Percentiles rank a stretch among this genome's conserved stretches.
These are phyloP conservation scores for Mohoua ochrocephala DNA, from an alignment of 2,113 vertebrate species.

Conservation along the genomic window DNA sequence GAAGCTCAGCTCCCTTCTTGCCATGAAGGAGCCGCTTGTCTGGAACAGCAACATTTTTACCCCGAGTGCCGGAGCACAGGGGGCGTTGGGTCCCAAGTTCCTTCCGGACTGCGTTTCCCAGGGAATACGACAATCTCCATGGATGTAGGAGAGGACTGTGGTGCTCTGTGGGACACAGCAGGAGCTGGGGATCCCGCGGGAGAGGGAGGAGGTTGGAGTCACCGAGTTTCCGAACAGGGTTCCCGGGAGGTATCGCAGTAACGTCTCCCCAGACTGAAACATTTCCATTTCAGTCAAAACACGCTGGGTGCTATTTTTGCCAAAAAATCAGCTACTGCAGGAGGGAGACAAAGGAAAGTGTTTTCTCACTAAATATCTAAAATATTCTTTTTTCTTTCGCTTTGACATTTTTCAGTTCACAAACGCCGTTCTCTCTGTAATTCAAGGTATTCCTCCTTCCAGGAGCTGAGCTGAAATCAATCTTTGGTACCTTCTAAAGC, in stretches of 20 bases:
- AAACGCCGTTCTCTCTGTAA: not conserved
- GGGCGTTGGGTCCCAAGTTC: not conserved
- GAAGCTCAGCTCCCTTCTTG: not conserved
- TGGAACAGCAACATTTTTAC: not conserved
- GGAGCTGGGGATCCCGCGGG: accelerated
- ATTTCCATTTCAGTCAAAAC: conserved; percentile 45
- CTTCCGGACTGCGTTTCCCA: not conserved
- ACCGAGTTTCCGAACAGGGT: not conserved
- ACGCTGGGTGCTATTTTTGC: not conserved
- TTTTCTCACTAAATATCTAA: not conserved
- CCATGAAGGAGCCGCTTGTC: not conserved
- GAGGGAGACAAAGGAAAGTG: not conserved
- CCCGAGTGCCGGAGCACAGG: not conserved
- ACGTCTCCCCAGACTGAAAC: not conserved
- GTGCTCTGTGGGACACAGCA: not conserved
- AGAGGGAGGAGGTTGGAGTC: not conserved
- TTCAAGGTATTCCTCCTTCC: not conserved
- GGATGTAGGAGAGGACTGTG: accelerated
- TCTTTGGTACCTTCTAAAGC: not conserved
- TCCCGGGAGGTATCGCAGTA: not conserved
- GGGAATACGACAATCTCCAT: accelerated
- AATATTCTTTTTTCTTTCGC: not conserved
- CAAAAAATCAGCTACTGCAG: not conserved
- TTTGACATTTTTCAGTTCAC: not conserved
- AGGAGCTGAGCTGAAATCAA: not conserved